Evolutionary conservation across 2,113 vertebrate genomes (phyloP).

Genomic region (Muntiacus muntjak): DNA sequence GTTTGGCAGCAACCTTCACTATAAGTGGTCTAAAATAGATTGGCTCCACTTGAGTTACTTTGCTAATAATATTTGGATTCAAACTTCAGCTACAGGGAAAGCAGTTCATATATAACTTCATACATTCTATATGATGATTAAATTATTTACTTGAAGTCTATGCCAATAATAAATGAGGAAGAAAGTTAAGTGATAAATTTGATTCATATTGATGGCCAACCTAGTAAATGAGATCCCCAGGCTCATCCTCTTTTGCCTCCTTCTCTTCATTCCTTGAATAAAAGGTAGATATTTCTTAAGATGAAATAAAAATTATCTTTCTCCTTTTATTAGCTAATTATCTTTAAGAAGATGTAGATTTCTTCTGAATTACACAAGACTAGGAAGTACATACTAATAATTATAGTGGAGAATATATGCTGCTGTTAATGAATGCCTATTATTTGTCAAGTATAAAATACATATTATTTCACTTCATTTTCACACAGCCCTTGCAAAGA

Average conservation of each 20-base stretch:
- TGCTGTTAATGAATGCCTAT: background rate
- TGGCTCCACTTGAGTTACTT: constrained; percentile 50
- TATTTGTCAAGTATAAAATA: background rate
- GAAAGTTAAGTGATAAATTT: constrained; percentile 24
- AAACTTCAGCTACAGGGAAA: constrained; percentile 47
- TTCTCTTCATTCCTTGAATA: background rate
- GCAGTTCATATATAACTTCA: constrained; percentile 50
- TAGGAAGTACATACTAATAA: background rate
- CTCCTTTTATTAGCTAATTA: background rate
- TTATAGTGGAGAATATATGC: background rate
- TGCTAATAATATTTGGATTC: constrained; percentile 61
- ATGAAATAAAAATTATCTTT: background rate
- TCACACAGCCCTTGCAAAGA: background rate
- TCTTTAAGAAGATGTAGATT: background rate
- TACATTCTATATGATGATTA: constrained; percentile 28
- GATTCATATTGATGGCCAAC: background rate
- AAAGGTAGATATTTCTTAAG: background rate
- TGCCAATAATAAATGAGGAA: constrained; percentile 46
- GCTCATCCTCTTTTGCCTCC: background rate
- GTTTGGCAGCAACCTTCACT: constrained; percentile 49
- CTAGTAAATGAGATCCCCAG: background rate
- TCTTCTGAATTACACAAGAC: background rate
- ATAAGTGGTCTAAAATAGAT: constrained; percentile 50
- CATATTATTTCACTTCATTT: background rate
- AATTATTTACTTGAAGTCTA: constrained; percentile 48